phyloP scores from a whole-genome alignment of 2,113 vertebrate species.

The Andinoacara biseriatus region DNA sequence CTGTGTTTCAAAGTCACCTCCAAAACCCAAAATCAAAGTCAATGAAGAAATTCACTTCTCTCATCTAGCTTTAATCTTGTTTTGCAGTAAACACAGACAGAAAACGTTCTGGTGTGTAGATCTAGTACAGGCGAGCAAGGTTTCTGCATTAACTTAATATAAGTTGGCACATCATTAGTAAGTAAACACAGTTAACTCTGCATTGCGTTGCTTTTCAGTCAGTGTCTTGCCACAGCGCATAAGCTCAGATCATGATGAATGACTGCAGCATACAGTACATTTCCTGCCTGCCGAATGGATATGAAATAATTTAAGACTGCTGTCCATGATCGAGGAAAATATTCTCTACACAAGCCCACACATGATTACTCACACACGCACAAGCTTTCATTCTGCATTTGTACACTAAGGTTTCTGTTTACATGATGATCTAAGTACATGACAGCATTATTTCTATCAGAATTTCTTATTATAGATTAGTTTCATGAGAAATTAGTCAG shows the following conservation, averaged over 20 bases:
- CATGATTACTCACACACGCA: not conserved
- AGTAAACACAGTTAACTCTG: not conserved
- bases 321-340: not conserved
- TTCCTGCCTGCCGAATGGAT: slow-evolving; percentile 31
- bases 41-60: not conserved
- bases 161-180: not conserved
- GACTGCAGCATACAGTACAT: slow-evolving; percentile 37
- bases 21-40: not conserved
- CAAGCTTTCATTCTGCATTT: not conserved
- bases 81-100: not conserved
- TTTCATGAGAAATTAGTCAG: slow-evolving; percentile 5
- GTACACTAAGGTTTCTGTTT: slow-evolving; percentile 19
- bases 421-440: slow-evolving; percentile 40
- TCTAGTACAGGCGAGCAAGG: not conserved
- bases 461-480: slow-evolving; percentile 6
- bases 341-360: slow-evolving; percentile 3
- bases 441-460: slow-evolving; percentile 27
- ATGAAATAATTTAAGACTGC: slow-evolving; percentile 31
- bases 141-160: slow-evolving; percentile 16
- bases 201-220: not conserved
- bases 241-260: slow-evolving; percentile 29
- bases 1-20: slow-evolving; percentile 3
- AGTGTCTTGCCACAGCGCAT: not conserved
- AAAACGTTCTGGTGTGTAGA: not conserved
- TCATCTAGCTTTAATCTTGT: not conserved